phyloP scores from a whole-genome alignment of 2,888 invertebrate species.

The Leptopterna dolabrata region DNA sequence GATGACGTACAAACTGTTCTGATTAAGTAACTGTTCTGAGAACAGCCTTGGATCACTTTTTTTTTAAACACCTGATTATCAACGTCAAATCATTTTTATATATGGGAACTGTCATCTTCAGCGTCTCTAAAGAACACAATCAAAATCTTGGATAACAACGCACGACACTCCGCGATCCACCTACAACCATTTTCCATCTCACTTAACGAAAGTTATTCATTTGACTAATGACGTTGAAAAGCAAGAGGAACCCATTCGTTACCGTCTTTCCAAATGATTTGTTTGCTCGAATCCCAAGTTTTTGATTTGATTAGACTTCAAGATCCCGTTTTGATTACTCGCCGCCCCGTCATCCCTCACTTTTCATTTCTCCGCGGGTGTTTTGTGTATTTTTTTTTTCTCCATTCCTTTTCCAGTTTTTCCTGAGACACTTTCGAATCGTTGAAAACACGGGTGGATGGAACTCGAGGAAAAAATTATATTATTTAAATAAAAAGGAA shows the following conservation, averaged over 20 bases:
- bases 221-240: slow-evolving; percentile 21
- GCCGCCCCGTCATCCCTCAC: background rate
- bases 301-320: background rate
- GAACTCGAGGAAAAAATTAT: no score
- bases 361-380: background rate
- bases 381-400: background rate
- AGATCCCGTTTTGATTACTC: background rate
- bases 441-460: no score
- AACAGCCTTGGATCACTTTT: no score
- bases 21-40: no score
- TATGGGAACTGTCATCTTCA: no score
- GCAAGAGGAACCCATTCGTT: background rate
- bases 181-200: background rate
- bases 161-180: background rate
- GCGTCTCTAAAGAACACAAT: no score
- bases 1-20: no score
- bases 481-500: no score
- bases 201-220: background rate
- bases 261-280: background rate
- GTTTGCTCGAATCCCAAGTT: slow-evolving; percentile 2
- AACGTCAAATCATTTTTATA: no score
- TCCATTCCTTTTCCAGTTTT: background rate
- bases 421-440: background rate
- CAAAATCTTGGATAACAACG: no score
- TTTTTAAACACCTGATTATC: no score